These are phyloP conservation scores for Archips crataeganus DNA, from an alignment of 2,888 invertebrate species.

Conservation along the genomic window DNA sequence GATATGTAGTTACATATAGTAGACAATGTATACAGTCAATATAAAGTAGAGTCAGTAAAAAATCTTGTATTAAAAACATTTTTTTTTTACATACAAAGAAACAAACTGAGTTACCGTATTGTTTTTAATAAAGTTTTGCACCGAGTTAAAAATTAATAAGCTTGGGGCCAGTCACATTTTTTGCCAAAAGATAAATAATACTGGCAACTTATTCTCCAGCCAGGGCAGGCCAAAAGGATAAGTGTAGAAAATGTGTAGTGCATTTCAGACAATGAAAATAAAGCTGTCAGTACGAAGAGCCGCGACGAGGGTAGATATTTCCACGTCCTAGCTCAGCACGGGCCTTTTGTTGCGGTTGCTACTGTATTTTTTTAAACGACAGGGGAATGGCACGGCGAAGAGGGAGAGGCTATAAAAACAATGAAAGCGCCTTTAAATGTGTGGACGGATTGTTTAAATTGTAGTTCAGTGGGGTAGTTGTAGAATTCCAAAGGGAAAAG, in stretches of 20 bases:
- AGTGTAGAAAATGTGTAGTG: neutral
- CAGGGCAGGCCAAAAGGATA: neutral
- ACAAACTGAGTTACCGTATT: too few species aligned
- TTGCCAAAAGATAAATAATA: neutral
- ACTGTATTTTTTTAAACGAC: slow-evolving; percentile 35
- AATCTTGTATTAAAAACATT: too few species aligned
- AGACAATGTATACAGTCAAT: too few species aligned
- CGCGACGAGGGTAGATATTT: slow-evolving; percentile 3
- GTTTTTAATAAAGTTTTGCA: too few species aligned
- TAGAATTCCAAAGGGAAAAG: neutral
- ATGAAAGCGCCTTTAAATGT: slow-evolving; percentile 5
- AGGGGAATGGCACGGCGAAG: slow-evolving; percentile 3
- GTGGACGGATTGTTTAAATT: slow-evolving; percentile 5
- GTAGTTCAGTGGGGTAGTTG: neutral
- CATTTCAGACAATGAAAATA: slow-evolving; percentile 28
- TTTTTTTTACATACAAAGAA: too few species aligned
- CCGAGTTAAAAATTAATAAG: too few species aligned
- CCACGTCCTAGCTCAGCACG: slow-evolving; percentile 20
- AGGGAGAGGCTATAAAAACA: slow-evolving; percentile 30
- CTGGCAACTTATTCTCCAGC: too few species aligned
- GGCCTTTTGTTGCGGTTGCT: slow-evolving; percentile 30
- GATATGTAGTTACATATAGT: too few species aligned
- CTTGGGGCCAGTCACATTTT: too few species aligned
- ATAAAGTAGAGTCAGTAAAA: too few species aligned
- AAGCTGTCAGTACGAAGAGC: slow-evolving; percentile 1